phyloP scores from a whole-genome alignment of 1,140 invertebrate species.

The Drosophila lowei region DNA sequence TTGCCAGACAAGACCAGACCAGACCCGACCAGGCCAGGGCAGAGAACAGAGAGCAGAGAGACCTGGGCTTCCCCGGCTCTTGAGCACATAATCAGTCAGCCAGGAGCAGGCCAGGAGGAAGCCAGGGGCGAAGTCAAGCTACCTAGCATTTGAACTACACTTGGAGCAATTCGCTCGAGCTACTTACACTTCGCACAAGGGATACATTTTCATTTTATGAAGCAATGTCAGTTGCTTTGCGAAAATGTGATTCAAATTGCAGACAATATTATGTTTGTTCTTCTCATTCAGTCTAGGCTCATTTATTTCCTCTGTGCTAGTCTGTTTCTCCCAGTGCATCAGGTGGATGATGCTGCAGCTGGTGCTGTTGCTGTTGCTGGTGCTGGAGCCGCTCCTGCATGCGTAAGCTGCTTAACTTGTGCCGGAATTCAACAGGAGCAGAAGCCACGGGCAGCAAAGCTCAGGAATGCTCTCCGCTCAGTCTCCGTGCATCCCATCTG shows the following conservation, averaged over 20 bases:
- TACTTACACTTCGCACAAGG: not conserved
- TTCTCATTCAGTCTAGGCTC: no score
- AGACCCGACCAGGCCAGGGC: slow-evolving; percentile 7
- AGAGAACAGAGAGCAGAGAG: not conserved
- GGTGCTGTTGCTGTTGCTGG: not conserved
- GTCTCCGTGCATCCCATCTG: slow-evolving; percentile 13
- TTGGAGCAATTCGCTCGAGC: not conserved
- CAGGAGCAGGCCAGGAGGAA: slow-evolving; percentile 18
- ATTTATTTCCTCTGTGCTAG: no score
- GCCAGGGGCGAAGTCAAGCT: slow-evolving; percentile 19
- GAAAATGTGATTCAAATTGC: not conserved
- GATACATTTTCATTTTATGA: not conserved
- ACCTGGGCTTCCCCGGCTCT: slow-evolving; percentile 6
- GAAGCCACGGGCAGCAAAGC: slow-evolving; percentile 44
- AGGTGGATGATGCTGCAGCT: slow-evolving; percentile 21
- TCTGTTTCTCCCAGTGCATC: slow-evolving; percentile 23
- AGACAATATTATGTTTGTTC: slow-evolving; percentile 4
- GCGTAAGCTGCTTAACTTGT: slow-evolving; percentile 76
- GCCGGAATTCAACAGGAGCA: slow-evolving; percentile 65
- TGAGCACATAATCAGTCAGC: slow-evolving; percentile 52
- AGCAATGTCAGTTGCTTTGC: not conserved
- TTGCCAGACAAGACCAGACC: slow-evolving; percentile 34
- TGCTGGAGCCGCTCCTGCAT: slow-evolving; percentile 42
- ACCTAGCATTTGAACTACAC: slow-evolving; percentile 6
- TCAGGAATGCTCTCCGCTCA: slow-evolving; percentile 53